phyloP scores from a whole-genome alignment of 2,797 vertebrate genomes.

The Acrossocheilus fasciatus region DNA sequence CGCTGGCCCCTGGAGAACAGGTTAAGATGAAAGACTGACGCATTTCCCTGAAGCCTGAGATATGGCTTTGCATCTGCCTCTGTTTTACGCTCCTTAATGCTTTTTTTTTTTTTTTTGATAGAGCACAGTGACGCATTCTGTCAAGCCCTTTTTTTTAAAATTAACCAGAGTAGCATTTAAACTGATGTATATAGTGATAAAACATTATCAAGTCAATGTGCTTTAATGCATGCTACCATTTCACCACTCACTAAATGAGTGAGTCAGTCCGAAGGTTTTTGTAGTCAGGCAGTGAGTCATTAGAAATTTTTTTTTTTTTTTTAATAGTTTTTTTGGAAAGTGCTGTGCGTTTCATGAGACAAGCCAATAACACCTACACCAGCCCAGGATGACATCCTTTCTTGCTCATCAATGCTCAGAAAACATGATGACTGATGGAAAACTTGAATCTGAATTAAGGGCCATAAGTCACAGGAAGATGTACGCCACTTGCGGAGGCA shows the following conservation, averaged over 20 bases:
- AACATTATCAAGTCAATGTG: constrained; percentile 47
- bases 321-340: constrained; percentile 52
- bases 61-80: constrained; percentile 56
- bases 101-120: constrained; percentile 8
- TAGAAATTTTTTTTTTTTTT: constrained; percentile 52
- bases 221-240: constrained; percentile 36
- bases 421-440: constrained; percentile 1
- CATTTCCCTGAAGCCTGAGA: constrained; percentile 56
- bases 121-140: constrained; percentile 36
- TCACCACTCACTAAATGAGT: constrained; percentile 52
- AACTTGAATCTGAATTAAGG: neutral
- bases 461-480: constrained; percentile 4
- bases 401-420: neutral
- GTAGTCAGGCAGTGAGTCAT: constrained; percentile 70
- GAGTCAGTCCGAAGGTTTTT: constrained; percentile 73
- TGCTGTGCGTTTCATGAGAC: constrained; percentile 56
- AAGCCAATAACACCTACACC: constrained; percentile 63
- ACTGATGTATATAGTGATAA: constrained; percentile 42
- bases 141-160: constrained; percentile 18
- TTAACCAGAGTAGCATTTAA: constrained; percentile 33
- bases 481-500: neutral
- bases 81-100: neutral
- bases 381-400: constrained; percentile 35
- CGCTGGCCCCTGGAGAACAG: constrained; percentile 62
- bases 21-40: constrained; percentile 69